Conservation (phyloP, 30 jellyfish, hydroid and myxozoan species). For the Rhopilema esculentum region DNA sequence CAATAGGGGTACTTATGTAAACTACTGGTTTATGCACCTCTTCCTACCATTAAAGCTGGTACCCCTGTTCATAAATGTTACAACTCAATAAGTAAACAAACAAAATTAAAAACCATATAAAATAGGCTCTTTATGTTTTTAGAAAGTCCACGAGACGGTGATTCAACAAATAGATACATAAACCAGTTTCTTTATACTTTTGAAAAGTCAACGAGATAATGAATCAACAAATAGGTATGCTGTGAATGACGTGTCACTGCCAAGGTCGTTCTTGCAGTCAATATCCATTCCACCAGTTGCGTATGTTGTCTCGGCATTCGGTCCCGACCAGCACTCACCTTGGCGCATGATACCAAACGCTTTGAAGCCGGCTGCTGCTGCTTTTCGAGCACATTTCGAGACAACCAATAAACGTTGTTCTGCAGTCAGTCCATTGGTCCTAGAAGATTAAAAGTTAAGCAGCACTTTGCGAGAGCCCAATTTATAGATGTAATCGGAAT, state of each 20-base stretch:
- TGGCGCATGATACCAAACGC: constrained; percentile 68
- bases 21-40: no score
- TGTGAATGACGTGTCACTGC: constrained; percentile 56
- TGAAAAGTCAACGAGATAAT: not conserved
- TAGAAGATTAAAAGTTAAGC: no score
- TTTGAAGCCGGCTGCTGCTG: constrained; percentile 29
- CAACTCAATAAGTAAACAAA: not conserved
- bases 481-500: no score
- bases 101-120: not conserved
- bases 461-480: no score
- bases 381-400: constrained; percentile 51
- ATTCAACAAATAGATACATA: not conserved
- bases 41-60: no score
- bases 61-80: no score
- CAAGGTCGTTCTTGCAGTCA: constrained; percentile 58
- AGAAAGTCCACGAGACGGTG: not conserved
- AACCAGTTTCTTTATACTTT: no score
- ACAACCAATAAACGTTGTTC: not conserved
- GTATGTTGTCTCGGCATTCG: constrained; percentile 58
- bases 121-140: no score
- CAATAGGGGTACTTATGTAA: no score
- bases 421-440: not conserved
- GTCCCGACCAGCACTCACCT: constrained; percentile 95
- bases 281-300: constrained; percentile 52
- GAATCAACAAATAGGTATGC: not conserved